These are phyloP conservation scores for Agonopterix alstromeriana DNA, from an alignment of 2,888 invertebrate genomes.

Conservation along the genomic window DNA sequence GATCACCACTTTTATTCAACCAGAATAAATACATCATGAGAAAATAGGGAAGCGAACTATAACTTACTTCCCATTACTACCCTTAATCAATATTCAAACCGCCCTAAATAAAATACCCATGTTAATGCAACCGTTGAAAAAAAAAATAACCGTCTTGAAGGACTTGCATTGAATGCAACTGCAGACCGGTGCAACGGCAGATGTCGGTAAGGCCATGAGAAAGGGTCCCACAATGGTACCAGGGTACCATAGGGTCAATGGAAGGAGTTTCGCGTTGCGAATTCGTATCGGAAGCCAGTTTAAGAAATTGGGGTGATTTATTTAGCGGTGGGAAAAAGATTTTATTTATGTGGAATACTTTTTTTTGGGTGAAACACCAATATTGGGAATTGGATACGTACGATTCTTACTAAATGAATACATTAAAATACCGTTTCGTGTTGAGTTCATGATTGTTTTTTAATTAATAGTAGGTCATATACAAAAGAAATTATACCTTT, in stretches of 20 bases:
- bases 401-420: too few relatives aligned
- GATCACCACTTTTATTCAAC: too few relatives aligned
- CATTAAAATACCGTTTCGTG: too few relatives aligned
- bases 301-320: conserved; percentile 17
- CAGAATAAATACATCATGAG: too few relatives aligned
- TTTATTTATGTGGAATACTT: too few relatives aligned
- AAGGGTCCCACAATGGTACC: conserved; percentile 19
- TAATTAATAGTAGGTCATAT: too few relatives aligned
- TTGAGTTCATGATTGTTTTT: too few relatives aligned
- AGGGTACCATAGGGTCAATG: conserved; percentile 14
- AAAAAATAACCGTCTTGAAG: conserved; percentile 41
- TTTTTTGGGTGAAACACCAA: too few relatives aligned
- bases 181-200: conserved; percentile 50
- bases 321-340: conserved; percentile 16
- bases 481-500: too few relatives aligned
- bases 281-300: conserved; percentile 10
- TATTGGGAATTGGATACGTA: too few relatives aligned
- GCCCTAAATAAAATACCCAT: conserved; percentile 12
- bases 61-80: not conserved
- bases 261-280: conserved; percentile 21
- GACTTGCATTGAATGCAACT: conserved; percentile 26
- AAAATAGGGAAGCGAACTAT: too few relatives aligned
- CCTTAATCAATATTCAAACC: not conserved
- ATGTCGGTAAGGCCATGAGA: conserved; percentile 38
- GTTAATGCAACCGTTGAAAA: conserved; percentile 10